Evolutionary conservation across 2,888 invertebrate species (phyloP).

Genomic region (Latheticus oryzae): DNA sequence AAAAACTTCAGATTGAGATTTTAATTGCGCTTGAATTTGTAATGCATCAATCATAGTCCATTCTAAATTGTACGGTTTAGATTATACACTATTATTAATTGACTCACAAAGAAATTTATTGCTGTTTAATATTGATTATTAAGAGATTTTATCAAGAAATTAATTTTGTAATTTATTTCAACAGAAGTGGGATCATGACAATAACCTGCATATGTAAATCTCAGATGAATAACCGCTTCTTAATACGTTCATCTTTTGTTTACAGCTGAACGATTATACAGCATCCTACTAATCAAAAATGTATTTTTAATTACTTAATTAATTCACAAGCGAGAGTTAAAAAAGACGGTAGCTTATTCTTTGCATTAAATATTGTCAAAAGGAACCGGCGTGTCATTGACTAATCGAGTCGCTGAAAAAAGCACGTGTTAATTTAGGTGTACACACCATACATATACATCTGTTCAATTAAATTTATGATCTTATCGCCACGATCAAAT

Average conservation of each 20-base stretch:
- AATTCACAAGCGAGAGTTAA: constrained; percentile 15
- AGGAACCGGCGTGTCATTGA: constrained; percentile 36
- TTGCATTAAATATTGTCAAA: constrained; percentile 18
- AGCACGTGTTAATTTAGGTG: constrained; percentile 36
- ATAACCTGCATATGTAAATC: constrained; percentile 11
- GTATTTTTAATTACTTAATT: constrained; percentile 29
- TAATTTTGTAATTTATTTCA: constrained; percentile 36
- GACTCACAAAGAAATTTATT: constrained; percentile 37
- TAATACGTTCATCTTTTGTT: constrained; percentile 23
- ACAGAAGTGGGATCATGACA: no score
- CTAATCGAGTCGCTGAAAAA: constrained; percentile 31
- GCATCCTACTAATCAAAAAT: constrained; percentile 15
- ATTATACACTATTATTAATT: constrained; percentile 32
- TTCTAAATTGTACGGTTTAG: constrained; percentile 20
- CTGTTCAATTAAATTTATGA: constrained; percentile 32
- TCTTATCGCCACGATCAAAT: constrained; percentile 27
- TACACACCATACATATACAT: constrained; percentile 31
- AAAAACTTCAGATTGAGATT: constrained; percentile 25
- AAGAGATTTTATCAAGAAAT: constrained; percentile 38
- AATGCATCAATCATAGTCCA: constrained; percentile 24
- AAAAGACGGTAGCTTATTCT: constrained; percentile 29
- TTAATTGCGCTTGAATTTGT: constrained; percentile 15
- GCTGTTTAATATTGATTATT: constrained; percentile 36
- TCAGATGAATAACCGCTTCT: constrained; percentile 8
- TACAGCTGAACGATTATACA: constrained; percentile 5